Percentiles rank a stretch among this genome's conserved stretches.
Evolutionary conservation across 2,113 vertebrate genomes (phyloP).

Genomic region (Raja brachyura): DNA sequence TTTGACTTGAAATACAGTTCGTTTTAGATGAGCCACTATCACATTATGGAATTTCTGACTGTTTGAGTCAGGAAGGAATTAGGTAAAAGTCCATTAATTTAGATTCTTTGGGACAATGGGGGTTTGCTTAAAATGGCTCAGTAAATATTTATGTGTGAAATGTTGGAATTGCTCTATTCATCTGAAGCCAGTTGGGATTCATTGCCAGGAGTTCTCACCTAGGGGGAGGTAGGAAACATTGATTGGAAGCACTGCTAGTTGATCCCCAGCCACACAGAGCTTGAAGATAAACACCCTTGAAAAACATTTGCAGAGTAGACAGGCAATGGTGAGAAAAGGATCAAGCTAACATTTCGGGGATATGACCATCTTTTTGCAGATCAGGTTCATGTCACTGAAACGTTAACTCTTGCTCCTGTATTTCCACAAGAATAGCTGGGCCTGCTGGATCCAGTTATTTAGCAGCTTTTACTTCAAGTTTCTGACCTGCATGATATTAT

Average conservation of each 20-base stretch:
- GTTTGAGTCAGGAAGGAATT: not conserved
- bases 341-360: not conserved
- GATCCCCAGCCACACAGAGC: not conserved
- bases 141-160: not conserved
- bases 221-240: not conserved
- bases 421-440: not conserved
- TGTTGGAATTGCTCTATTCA: slow-evolving; percentile 8
- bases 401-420: not conserved
- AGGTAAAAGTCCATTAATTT: not conserved
- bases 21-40: not conserved
- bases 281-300: not conserved
- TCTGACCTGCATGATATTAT: not conserved
- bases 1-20: too few species aligned
- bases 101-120: slow-evolving; percentile 7
- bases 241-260: slow-evolving; percentile 15
- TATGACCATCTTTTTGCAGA: not conserved
- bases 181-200: not conserved
- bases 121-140: not conserved
- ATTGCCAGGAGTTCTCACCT: not conserved
- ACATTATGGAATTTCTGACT: not conserved
- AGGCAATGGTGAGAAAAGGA: not conserved
- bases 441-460: not conserved
- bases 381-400: not conserved
- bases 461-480: not conserved
- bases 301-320: not conserved